Evolutionary conservation across 1,140 invertebrate genomes (phyloP), one percentile per base, ranked within the genome.

Genomic region (Procambarus virginalis): DNA sequence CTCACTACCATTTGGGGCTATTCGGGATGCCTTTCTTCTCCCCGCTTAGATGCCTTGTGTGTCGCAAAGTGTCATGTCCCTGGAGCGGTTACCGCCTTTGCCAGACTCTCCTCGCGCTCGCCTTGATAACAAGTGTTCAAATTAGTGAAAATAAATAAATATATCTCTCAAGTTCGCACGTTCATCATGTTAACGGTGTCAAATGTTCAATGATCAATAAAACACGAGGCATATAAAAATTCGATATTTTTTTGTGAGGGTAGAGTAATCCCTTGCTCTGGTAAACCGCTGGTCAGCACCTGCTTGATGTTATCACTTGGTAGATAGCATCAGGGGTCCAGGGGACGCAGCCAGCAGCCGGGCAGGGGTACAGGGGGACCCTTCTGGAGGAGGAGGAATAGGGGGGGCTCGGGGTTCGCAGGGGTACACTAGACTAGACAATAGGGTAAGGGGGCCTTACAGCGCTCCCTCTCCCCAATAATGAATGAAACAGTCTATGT

Each of bases 201-300:
- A 5, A 6, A 34, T 34, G 51, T 45, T 14, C 8, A 58, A 0
- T 0, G 14, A 8, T 51, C 10, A 60, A 81, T 60, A 60, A 14
- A 81, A 55, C 9, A 58, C 20, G 1, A 20, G 4, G 12, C 51
- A 55, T 17, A 6, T 10, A 10, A 3, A 12, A 81, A 60, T 22
- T 22, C 51, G 10, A 12, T 70, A 49, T 60, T 20, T 83, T 76
- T 83, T 84, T 46, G 34, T 34, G 77, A 73, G 51, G 45, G 79
- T 22, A 83, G 77, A 79, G 87, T 84, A 89, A 89, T 83, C 79
- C 79, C 49, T 55, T 49, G 80, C 45, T 76, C 79, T 89, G 87
- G 87, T 89, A n/a, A n/a, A 89, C 51, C 87, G 34, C 68, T 82
- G 87, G 87, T 70, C 79, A 89, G 87, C 87, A 89, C 87, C 87